Evolutionary conservation across 2,797 vertebrate species (phyloP).

Genomic region (Galagoides demidoff): DNA sequence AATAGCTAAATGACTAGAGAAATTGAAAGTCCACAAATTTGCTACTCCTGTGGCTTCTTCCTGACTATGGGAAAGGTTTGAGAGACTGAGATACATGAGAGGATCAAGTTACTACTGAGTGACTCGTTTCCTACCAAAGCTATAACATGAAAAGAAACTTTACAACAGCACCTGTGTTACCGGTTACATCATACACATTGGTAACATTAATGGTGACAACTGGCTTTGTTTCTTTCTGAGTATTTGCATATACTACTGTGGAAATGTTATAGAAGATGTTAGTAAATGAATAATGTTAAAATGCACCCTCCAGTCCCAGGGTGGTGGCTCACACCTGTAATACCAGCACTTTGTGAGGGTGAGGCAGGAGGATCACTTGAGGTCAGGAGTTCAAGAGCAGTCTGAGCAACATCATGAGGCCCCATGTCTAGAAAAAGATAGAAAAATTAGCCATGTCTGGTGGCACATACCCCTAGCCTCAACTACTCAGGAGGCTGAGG

Average conservation of each 20-base stretch:
- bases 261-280: conserved; percentile 4
- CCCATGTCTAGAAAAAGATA: background rate
- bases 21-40: background rate
- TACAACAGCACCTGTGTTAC: background rate
- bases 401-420: background rate
- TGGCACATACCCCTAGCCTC: background rate
- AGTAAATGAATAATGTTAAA: background rate
- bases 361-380: background rate
- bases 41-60: background rate
- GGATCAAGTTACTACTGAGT: background rate
- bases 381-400: background rate
- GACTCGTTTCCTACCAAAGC: background rate
- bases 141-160: background rate
- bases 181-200: background rate
- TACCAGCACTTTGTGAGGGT: background rate
- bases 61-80: background rate
- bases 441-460: background rate
- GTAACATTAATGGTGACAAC: background rate
- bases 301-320: background rate
- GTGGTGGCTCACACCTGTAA: background rate
- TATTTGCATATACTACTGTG: background rate
- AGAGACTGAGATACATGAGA: background rate
- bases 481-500: background rate
- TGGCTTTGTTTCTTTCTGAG: background rate
- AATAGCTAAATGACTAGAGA: background rate